Percentiles rank a stretch among this genome's conserved stretches.
phyloP scores from a whole-genome alignment of 2,113 vertebrate genomes.

The Zosterops japonicus region DNA sequence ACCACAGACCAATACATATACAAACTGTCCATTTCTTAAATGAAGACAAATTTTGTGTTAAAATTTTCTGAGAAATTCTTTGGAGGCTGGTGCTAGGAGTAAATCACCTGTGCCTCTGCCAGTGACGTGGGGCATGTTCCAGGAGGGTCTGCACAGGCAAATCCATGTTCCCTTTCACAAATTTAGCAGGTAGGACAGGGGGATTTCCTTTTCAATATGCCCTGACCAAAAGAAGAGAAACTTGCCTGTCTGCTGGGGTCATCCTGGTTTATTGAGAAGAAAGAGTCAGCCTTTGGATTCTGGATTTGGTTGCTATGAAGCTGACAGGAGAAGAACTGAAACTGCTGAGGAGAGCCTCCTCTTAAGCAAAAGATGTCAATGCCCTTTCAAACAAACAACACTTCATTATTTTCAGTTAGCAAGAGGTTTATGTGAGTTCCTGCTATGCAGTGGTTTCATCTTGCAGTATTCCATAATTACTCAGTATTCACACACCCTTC shows the following conservation, averaged over 20 bases:
- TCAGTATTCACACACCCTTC: background rate
- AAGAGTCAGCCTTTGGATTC: background rate
- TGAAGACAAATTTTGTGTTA: background rate
- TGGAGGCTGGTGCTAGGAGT: background rate
- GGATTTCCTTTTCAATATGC: background rate
- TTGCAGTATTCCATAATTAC: background rate
- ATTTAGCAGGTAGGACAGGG: background rate
- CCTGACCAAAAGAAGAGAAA: background rate
- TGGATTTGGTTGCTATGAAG: background rate
- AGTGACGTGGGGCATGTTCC: rapidly evolving
- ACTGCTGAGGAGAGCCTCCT: conserved; percentile 5
- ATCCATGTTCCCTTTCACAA: background rate
- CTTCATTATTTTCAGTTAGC: background rate
- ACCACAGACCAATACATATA: background rate
- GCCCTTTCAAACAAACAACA: background rate
- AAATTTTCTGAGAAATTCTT: background rate
- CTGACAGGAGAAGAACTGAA: conserved; percentile 32
- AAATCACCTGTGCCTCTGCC: background rate
- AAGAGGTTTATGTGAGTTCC: background rate
- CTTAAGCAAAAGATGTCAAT: background rate
- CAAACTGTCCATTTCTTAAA: background rate
- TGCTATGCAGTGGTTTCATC: background rate
- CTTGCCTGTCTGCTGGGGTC: background rate
- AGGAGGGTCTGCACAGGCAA: background rate
- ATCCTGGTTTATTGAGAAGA: background rate